A percentile compares a stretch with the other conserved stretches of the same genome.
phyloP scores from a whole-genome alignment of 2,113 vertebrate species.

The Callipepla squamata region DNA sequence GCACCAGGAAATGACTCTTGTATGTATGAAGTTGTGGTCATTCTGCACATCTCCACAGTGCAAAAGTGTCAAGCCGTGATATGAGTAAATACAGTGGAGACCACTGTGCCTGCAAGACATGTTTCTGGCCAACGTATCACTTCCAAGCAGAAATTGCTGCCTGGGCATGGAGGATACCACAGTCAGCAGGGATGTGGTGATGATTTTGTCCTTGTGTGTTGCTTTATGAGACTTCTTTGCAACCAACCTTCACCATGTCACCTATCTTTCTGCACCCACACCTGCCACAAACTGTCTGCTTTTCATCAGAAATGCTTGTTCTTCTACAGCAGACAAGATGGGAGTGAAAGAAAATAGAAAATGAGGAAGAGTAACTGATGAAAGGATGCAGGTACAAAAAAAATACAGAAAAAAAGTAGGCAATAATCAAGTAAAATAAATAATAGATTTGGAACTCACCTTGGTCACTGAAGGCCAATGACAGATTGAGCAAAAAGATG shows the following conservation, averaged over 20 bases:
- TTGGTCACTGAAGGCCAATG: neutral
- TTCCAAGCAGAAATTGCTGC: neutral
- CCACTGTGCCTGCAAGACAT: neutral
- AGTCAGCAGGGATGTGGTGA: neutral
- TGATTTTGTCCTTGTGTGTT: neutral
- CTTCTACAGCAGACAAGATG: neutral
- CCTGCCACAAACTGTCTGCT: neutral
- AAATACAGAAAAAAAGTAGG: neutral
- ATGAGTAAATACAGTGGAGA: neutral
- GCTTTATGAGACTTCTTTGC: neutral
- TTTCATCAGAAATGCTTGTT: neutral
- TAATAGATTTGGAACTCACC: slow-evolving; percentile 52
- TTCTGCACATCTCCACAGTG: neutral
- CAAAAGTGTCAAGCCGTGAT: neutral
- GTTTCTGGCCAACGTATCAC: neutral
- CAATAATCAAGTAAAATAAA: neutral
- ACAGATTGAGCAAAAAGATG: slow-evolving; percentile 9
- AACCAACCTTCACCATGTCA: neutral
- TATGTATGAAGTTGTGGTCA: neutral
- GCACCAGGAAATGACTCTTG: neutral
- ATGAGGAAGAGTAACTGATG: neutral
- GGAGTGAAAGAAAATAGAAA: neutral
- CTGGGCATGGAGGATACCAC: neutral
- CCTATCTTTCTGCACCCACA: neutral
- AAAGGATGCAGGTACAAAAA: neutral